Base-by-base conservation (phyloP, 2,888 invertebrate genomes). In the Gryllus longicercus region DNA sequence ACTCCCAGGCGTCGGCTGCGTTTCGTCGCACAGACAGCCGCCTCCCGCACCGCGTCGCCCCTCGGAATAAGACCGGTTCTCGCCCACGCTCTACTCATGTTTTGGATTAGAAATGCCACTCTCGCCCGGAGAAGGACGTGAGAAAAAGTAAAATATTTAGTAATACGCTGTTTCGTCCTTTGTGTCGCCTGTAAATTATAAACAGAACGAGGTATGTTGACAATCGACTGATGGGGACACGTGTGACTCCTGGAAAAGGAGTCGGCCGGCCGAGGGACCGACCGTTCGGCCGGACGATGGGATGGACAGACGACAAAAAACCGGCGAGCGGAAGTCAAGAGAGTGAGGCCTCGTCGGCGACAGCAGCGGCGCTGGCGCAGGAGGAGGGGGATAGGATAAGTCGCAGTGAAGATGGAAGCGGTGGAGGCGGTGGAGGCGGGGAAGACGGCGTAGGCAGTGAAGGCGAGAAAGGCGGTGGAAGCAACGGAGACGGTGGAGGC, bases 101-200 rank as follows among this genome's bases (percentile, higher is more conserved):
- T 63, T 63, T 63, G 63, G 63, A 63, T 63, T 63, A 63, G 63
- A 63, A 63, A 63, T 63, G 63, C 63, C 63, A 63, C 63, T 63
- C 63, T 63, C 5, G 16, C 63, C 63, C 18, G 63, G 25, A 18
- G 63, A 63, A 63, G 63, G 63, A 63, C 63, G 63, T 63, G 63
- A 63, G 63, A 63, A 63, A 63, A 63, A 63, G 63, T 14, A 63
- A 63, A 63, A 63, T 63, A 63, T 63, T 63, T 63, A 16, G 63
- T 63, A 63, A 63, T 63, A 63, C 18, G 63, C 18, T 63, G 63
- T 63, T 63, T 63, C 63, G 18, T 63, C 63, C 18, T 63, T 63
- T 63, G 63, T 63, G 63, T 63, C 63, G 14, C 63, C 63, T 16
- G 63, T 18, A 63, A 63, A 63, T 63, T 63, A 63, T 63, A 63